Base-by-base conservation (phyloP, 53 echinoderm and acorn worm species). In the Holothuria scabra region DNA sequence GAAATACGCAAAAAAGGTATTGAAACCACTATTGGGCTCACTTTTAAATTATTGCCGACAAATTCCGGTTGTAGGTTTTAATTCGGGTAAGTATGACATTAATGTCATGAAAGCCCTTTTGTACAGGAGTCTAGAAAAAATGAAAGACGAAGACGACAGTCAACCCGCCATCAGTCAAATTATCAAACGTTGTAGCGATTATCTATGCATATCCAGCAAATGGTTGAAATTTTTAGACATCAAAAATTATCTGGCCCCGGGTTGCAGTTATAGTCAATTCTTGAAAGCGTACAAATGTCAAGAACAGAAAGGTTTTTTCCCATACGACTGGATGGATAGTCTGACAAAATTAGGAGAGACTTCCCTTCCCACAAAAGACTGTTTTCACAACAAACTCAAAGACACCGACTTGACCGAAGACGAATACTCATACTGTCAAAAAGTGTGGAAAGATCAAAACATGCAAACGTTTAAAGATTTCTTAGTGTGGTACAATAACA, bases 401-500 rank as follows among this genome's bases (percentile, higher is more conserved):
- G 41, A 5, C 10, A 41, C 41, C 41, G 41, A n/a, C n/a, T n/a
- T n/a, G n/a, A n/a, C n/a, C n/a, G n/a, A n/a, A n/a, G n/a, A n/a
- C n/a, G n/a, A n/a, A n/a, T n/a, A n/a, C n/a, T n/a, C n/a, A n/a
- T n/a, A n/a, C n/a, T n/a, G n/a, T n/a, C n/a, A n/a, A n/a, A n/a
- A 28, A 7, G 65, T 69, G 22, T 90, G 86, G 86, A 16, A 8
- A 1, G 71, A 55, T 7, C 62, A 65, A 1, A 33, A 28, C 4
- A 90, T 90, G 90, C 10, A 28, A 14, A 46, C 64, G n/a, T 19
- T 86, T 28, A 56, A 52, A 26, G 90, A 90, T 32, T 86, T 79
- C 52, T 46, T 90, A 20, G 60, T 75, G 0, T 90, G 90, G 90
- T 90, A 90, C 90, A 90, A 82, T 52, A 46, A 37, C 23, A 33